Base-by-base conservation (phyloP, 2,113 vertebrate species). In the Embiotoca jacksoni region DNA sequence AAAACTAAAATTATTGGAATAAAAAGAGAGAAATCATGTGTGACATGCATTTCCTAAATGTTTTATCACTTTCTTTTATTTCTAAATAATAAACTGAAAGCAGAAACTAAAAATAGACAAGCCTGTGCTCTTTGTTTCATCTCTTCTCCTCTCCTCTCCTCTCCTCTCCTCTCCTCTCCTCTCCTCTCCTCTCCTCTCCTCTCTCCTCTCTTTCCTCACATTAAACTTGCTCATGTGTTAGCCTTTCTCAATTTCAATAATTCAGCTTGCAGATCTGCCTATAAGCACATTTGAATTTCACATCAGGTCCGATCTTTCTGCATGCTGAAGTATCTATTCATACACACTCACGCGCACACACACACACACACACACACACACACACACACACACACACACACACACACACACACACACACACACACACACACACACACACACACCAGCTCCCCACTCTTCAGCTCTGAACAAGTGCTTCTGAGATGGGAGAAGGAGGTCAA, bases 241-340 rank as follows among this genome's bases (percentile, higher is more conserved):
- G 47, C 49, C 49, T 55, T 47, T 64, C 35, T 76, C 58, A 55
- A 5, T 77, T 72, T 82, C 64, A 84, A 69, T 86, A 68, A 78
- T 78, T 78, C 62, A 75, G 14, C 62, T 54, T 14, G 31, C 36
- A 35, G 30, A 44, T 23, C 62, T 35, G 36, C 68, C 36, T 54
- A 66, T 63, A 47, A 70, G 44, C 67, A 67, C 65, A 82, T 85
- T 78, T 84, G 15, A 78, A 82, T 79, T 88, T 76, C 73, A 87
- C 71, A 88, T 83, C 69, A 84, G 63, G 41, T 72, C 16, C 2
- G 7, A 32, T 55, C 37, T 66, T 10, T 73, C 52, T 54, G 53
- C 35, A 13, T 39, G 50, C 75, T 68, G 8, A 75, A 80, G 81
- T 47, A 57, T 77, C 37, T 57, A 10, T 74, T 65, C 52, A 80